Conservation (phyloP, 2,797 vertebrate species). For the Melanotaenia boesemani region DNA sequence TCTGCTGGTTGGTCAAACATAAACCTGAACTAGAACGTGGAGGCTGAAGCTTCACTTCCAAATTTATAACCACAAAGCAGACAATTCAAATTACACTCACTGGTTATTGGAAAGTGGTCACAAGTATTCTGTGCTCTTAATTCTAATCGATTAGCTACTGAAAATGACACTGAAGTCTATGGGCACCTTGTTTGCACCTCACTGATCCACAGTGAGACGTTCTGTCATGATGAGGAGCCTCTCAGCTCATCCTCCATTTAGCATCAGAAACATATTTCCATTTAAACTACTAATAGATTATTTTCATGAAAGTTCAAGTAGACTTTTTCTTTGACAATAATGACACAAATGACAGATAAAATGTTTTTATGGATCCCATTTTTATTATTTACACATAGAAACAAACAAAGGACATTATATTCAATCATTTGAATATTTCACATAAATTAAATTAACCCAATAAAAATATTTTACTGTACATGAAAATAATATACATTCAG, state of each 20-base stretch:
- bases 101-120: slow-evolving; percentile 22
- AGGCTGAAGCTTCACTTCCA: not conserved
- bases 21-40: not conserved
- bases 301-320: not conserved
- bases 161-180: slow-evolving; percentile 11
- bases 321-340: not conserved
- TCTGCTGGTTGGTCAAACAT: slow-evolving; percentile 2
- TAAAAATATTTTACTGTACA: not conserved
- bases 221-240: slow-evolving; percentile 2
- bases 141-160: slow-evolving; percentile 45
- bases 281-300: not conserved
- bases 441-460: no score
- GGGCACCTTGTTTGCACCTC: slow-evolving; percentile 23
- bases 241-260: no score
- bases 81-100: not conserved
- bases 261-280: not conserved
- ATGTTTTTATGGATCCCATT: not conserved
- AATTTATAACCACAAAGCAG: slow-evolving; percentile 6
- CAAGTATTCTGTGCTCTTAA: slow-evolving; percentile 5
- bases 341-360: not conserved
- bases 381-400: not conserved
- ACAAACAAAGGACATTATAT: not conserved
- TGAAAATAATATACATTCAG: not conserved
- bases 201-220: slow-evolving; percentile 29
- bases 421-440: no score